These are phyloP conservation scores for Schizopygopsis pylzovi DNA, from an alignment of 2,797 vertebrate genomes.

Conservation along the genomic window DNA sequence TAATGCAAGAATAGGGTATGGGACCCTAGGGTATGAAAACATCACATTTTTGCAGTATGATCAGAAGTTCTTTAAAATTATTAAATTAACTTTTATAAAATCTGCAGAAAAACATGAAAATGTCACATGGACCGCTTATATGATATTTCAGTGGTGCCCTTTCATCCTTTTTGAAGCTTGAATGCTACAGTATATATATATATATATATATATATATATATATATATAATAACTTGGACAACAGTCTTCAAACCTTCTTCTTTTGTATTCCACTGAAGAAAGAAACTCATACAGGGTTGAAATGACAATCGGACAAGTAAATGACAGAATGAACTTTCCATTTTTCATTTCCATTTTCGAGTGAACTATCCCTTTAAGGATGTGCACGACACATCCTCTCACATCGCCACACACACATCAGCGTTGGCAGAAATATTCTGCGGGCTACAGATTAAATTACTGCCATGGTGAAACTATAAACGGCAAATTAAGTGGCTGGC, in stretches of 20 bases:
- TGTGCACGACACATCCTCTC: background rate
- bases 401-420: constrained; percentile 26
- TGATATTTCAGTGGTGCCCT: background rate
- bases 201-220: no score
- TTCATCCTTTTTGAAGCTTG: background rate
- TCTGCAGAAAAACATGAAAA: background rate
- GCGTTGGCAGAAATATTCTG: constrained; percentile 51
- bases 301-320: background rate
- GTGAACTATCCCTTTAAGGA: constrained; percentile 12
- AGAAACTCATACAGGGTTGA: constrained; percentile 5
- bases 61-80: background rate
- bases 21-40: background rate
- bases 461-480: constrained; percentile 68
- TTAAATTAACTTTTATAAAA: background rate
- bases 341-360: background rate
- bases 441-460: constrained; percentile 63
- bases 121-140: background rate
- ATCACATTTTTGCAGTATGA: background rate
- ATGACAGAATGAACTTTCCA: background rate
- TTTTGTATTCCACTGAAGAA: background rate
- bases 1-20: background rate
- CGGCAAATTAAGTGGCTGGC: constrained; percentile 69
- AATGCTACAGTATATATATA: background rate
- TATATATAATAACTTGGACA: background rate
- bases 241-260: background rate